These are phyloP conservation scores for Ophion slaviceki DNA, from an alignment of 2,888 invertebrate genomes.

Conservation along the genomic window DNA sequence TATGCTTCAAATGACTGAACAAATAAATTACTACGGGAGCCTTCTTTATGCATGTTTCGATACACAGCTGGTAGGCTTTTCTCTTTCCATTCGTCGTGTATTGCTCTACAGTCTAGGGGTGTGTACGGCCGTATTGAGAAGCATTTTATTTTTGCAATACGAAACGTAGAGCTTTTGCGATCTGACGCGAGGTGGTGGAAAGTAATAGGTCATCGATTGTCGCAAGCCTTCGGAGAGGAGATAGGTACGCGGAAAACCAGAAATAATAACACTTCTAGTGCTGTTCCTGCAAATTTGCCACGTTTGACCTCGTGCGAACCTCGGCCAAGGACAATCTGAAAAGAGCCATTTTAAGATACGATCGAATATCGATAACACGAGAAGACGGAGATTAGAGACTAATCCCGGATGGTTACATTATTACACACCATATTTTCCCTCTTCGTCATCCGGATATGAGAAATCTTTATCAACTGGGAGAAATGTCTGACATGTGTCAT, in stretches of 20 bases:
- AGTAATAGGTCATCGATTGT: slow-evolving; percentile 64
- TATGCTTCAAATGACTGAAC: too few species aligned
- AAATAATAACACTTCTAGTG: slow-evolving; percentile 19
- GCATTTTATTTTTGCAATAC: slow-evolving; percentile 20
- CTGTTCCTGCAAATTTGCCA: slow-evolving; percentile 3
- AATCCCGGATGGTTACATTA: not conserved
- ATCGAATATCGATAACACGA: slow-evolving; percentile 25
- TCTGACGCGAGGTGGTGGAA: slow-evolving; percentile 18
- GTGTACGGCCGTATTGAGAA: slow-evolving; percentile 9
- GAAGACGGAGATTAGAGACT: slow-evolving; percentile 3
- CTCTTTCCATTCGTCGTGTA: not conserved
- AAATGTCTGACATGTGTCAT: not conserved
- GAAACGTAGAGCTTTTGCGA: slow-evolving; percentile 24
- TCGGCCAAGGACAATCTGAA: slow-evolving; percentile 48
- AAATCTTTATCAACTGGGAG: not conserved
- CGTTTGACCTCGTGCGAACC: slow-evolving; percentile 29
- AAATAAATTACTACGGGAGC: too few species aligned
- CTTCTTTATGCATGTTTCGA: too few species aligned
- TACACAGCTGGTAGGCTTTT: not conserved
- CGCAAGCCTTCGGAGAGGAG: slow-evolving; percentile 34
- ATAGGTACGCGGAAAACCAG: slow-evolving; percentile 52
- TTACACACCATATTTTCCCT: not conserved
- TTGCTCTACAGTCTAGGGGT: not conserved
- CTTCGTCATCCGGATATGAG: not conserved
- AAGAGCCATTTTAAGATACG: slow-evolving; percentile 14